Base-by-base conservation (phyloP, 1,140 invertebrate species). In the Leptoteleia sp. region DNA sequence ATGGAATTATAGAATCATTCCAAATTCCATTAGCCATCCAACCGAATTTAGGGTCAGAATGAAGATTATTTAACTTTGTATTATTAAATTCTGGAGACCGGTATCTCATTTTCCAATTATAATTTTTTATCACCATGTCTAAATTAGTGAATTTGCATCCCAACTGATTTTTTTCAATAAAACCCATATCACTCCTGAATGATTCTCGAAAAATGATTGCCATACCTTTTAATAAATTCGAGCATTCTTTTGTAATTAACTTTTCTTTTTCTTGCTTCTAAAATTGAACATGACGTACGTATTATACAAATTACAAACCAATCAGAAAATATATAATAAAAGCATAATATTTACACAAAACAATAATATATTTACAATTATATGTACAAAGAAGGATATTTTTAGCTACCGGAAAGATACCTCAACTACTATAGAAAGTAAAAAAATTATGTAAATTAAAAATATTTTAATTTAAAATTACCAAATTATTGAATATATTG, bases 11-110 rank as follows among this genome's bases (percentile, higher is more conserved):
- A 5, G 42, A 77, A 8, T 19, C 22, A 55, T 88, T 88, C 87
- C 88, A 88, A 50, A 89, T 59, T 8, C 85, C 87, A 40, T 85
- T 84, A 5, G 76, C 82, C 19, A 84, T 82, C 81, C 82, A 87
- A 25, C 72, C 70, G 12, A 16, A 54, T 33, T 61, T 54, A 8
- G 54, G 15, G 59, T 40, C 33, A 4, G 40, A 15, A 38, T 7
- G 35, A 4, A 1, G 8, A 50, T 48, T 6, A 31, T 22, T 25
- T 22, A 35, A 61, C 1, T 11, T 16, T 13, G n/a, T 42, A n/a
- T 35, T 4, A 4, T 47, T n/a, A 33, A 13, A 52, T 22, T 77
- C 31, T 61, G 37, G 47, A 48, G 45, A 33, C 40, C 68, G 64
- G 12, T 55, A 79, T 40, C 47, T 62, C 47, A 48, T 72, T 54